phyloP scores from a whole-genome alignment of 2,797 vertebrate species.

The Peromyscus nudipes region DNA sequence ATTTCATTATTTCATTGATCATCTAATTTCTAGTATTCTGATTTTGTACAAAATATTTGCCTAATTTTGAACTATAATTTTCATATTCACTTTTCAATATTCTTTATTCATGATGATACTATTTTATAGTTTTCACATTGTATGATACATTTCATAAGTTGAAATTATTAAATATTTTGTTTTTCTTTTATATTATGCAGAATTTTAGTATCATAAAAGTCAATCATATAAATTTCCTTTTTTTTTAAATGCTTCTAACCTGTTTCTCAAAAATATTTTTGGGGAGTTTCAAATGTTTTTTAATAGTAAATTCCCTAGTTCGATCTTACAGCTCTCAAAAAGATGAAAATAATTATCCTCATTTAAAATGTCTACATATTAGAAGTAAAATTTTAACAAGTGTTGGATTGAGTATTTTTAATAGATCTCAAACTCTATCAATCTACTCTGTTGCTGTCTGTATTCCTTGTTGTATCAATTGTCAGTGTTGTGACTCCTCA shows the following conservation, averaged over 20 bases:
- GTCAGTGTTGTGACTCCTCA: neutral
- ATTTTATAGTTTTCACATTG: neutral
- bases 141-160: neutral
- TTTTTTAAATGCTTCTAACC: neutral
- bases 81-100: neutral
- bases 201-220: neutral
- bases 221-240: neutral
- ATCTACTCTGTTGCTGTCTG: neutral
- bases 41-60: neutral
- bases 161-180: neutral
- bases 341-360: neutral
- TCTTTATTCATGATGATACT: neutral
- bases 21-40: neutral
- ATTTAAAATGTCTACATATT: neutral
- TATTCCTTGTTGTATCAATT: neutral
- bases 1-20: neutral
- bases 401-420: neutral
- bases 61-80: neutral
- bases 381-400: neutral
- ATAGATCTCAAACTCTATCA: neutral
- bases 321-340: neutral
- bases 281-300: neutral
- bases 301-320: neutral
- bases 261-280: neutral
- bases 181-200: neutral